Base-by-base conservation (phyloP, 2,888 invertebrate genomes). In the Heliothis peltigera region DNA sequence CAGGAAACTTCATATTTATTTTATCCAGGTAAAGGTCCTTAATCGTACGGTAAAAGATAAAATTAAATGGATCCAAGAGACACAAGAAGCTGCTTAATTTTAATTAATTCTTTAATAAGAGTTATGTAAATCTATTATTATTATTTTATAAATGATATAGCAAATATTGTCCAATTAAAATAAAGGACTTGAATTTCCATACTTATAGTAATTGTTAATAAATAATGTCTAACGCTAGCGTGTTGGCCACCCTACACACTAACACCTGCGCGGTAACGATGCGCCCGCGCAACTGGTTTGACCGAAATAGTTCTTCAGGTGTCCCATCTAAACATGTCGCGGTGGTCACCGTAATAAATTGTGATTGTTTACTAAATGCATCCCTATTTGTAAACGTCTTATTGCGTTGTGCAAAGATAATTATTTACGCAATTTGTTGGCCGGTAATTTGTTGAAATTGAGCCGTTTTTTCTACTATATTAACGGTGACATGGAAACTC, bases 291-390 rank as follows among this genome's bases (percentile, higher is more conserved):
- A 79, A 80, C 80, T 81, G 81, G 85, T 86, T 85, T 71, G 83
- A 86, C 84, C 80, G 82, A 87, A 88, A 88, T 87, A 86, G 87
- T 83, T 75, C 77, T 61, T 84, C 88, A 88, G 87, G 86, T 88
- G 88, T 81, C 70, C 67, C 69, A 73, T 74, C 77, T 82, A 79
- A 77, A 79, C 77, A 75, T 70, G 80, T 72, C 68, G 48, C 52
- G 35, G 57, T 71, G 67, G 68, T 75, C 81, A 80, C 77, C 75
- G 61, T 77, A 79, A 84, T 85, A 83, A 81, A 86, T 83, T 82
- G 80, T 78, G 83, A 84, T 83, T 84, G 79, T 79, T 81, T 82
- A 78, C 67, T 79, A 71, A 80, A 81, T 76, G 77, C 52, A 44
- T n/a, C 55, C 39, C 65, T 66, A 77, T 83, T 81, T 74, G 64